Base-by-base conservation (phyloP, 2,113 vertebrate species). In the Paramisgurnus dabryanus region DNA sequence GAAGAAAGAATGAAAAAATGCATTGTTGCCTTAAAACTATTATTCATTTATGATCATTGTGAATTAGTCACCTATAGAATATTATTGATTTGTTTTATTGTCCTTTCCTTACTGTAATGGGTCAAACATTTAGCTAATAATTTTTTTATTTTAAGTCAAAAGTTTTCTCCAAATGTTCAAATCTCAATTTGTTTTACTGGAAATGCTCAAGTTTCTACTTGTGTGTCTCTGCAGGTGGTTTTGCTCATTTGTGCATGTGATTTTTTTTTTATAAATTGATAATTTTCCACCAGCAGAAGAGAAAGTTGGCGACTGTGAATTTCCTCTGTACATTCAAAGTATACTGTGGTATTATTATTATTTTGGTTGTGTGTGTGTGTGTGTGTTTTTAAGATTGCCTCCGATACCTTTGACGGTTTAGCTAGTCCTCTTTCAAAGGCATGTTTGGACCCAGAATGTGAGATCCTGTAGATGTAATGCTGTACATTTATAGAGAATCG, bases 1-100 rank as follows among this genome's bases (percentile, higher is more conserved):
- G 13, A 43, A 12, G 18, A 45, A 50, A 67, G 64, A 43, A 58
- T 65, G 76, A 22, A 77, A 58, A 55, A 60, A 17, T 70, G 47
- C 63, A 81, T 76, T 66, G 78, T 80, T 83, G 87, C 87, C 85
- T 86, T 88, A 87, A 86, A 80, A 66, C 75, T 67, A 18, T 75
- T 70, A 72, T 78, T 76, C 50, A 82, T 76, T 34, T 41, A 76
- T 68, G 63, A 73, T 76, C 17, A 8, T 65, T 82, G 43, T 79
- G 43, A 71, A 81, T 75, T 58, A 15, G 41, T 66, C n/a, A 45
- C 34, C 45, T 74, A 13, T 57, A 17, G 34, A 50, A 8, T 13
- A 64, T 66, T 67, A 27, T 4, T 57, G 78, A 18, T 58, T n/a
- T 67, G 50, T 72, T 73, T 77, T 45, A 13, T 65, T 53, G 27